Evolutionary conservation across 2,797 vertebrate species (phyloP).

Genomic region (Nannoperca obscura): DNA sequence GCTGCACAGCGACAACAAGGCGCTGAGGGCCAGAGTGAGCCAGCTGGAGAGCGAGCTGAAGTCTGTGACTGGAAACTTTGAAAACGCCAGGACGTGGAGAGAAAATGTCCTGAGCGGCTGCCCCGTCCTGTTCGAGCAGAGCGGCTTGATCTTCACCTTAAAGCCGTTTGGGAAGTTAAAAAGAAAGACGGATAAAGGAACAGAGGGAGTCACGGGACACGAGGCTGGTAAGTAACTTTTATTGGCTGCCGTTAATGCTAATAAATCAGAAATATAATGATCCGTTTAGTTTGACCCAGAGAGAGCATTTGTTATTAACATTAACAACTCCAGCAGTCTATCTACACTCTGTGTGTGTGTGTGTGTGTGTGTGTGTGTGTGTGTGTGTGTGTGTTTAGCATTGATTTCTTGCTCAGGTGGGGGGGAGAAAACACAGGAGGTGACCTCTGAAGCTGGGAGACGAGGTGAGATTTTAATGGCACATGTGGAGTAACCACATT

Average conservation of each 20-base stretch:
- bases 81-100: constrained; percentile 61
- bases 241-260: too few species aligned
- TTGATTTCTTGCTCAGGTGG: constrained; percentile 21
- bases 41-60: constrained; percentile 63
- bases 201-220: not conserved
- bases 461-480: constrained; percentile 24
- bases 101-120: constrained; percentile 71
- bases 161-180: constrained; percentile 60
- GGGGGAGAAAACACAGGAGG: not conserved
- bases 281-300: too few species aligned
- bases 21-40: constrained; percentile 38
- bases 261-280: too few species aligned
- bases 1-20: constrained; percentile 51
- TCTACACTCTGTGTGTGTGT: too few species aligned
- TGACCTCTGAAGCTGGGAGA: not conserved
- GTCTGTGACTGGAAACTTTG: not conserved
- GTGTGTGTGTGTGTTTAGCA: not conserved
- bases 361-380: too few species aligned
- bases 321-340: too few species aligned
- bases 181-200: not conserved
- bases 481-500: not conserved
- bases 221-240: too few species aligned
- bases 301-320: too few species aligned
- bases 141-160: constrained; percentile 57
- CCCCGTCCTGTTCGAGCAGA: constrained; percentile 70